phyloP scores from a whole-genome alignment of 1,140 invertebrate genomes.

The Paracyclopina nana region DNA sequence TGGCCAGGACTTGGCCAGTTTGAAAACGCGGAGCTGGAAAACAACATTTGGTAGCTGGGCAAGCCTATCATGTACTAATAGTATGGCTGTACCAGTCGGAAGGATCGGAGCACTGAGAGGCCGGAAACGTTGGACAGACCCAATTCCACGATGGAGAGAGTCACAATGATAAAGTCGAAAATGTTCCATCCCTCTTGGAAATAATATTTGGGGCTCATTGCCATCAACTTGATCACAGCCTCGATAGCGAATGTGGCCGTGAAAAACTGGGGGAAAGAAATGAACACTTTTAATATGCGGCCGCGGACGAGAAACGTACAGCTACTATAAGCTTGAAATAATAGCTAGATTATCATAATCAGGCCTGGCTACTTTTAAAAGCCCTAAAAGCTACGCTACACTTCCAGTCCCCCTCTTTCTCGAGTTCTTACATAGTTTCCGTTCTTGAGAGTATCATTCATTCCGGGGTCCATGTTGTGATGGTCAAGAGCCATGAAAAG shows the following conservation, averaged over 20 bases:
- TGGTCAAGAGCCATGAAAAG: slow-evolving; percentile 95
- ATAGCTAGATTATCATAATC: slow-evolving; percentile 1
- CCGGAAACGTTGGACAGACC: slow-evolving; percentile 79
- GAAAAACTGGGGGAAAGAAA: slow-evolving; percentile 56
- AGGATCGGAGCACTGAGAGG: slow-evolving; percentile 85
- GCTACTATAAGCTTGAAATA: background rate
- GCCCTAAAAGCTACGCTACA: too few relatives aligned
- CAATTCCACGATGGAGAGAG: slow-evolving; percentile 78
- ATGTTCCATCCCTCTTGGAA: slow-evolving; percentile 98
- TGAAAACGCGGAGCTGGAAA: slow-evolving; percentile 88
- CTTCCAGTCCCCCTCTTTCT: background rate
- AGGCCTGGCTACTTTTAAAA: too few relatives aligned
- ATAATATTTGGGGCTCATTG: slow-evolving; percentile 90
- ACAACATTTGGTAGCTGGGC: slow-evolving; percentile 15
- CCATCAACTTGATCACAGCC: slow-evolving; percentile 82
- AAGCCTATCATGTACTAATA: background rate
- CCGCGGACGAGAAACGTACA: background rate
- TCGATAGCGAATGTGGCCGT: slow-evolving; percentile 92
- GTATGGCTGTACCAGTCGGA: slow-evolving; percentile 70
- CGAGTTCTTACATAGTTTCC: slow-evolving; percentile 65
- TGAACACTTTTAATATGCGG: background rate
- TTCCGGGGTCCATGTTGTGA: slow-evolving; percentile 49
- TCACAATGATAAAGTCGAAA: slow-evolving; percentile 95
- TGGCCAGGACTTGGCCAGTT: slow-evolving; percentile 96
- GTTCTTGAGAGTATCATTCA: slow-evolving; percentile 26